Percentiles rank a stretch among this genome's conserved stretches.
Conservation (phyloP, 2,797 vertebrate genomes). For the Streptopelia turtur region DNA sequence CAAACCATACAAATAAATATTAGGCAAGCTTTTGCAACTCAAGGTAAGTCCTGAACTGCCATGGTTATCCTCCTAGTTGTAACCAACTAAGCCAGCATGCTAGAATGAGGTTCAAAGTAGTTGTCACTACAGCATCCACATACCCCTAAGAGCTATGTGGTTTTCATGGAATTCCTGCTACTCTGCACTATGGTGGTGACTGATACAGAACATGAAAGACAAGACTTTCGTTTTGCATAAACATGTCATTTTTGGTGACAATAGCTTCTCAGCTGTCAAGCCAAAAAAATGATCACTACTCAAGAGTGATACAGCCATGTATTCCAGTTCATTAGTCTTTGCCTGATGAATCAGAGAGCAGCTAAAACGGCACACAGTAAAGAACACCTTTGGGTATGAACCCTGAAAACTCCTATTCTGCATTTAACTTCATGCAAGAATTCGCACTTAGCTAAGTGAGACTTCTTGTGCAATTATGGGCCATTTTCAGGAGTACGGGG, state of each 20-base stretch:
- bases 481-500: background rate
- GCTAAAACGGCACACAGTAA: background rate
- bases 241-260: background rate
- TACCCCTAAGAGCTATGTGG: background rate
- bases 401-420: background rate
- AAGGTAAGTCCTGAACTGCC: background rate
- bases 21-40: background rate
- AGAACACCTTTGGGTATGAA: background rate
- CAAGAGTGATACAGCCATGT: background rate
- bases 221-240: background rate
- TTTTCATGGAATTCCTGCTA: background rate
- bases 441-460: background rate
- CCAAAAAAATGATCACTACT: background rate
- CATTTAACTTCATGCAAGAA: background rate
- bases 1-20: background rate
- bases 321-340: background rate
- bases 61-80: background rate
- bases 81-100: background rate
- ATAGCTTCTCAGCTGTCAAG: background rate
- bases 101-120: background rate
- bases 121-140: background rate
- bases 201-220: background rate
- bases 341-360: background rate
- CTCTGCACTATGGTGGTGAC: background rate
- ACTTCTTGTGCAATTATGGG: background rate